Percentiles rank a stretch among this genome's conserved stretches.
These are phyloP conservation scores for Octomys mimax DNA, from an alignment of 2,797 vertebrate genomes.

Conservation along the genomic window DNA sequence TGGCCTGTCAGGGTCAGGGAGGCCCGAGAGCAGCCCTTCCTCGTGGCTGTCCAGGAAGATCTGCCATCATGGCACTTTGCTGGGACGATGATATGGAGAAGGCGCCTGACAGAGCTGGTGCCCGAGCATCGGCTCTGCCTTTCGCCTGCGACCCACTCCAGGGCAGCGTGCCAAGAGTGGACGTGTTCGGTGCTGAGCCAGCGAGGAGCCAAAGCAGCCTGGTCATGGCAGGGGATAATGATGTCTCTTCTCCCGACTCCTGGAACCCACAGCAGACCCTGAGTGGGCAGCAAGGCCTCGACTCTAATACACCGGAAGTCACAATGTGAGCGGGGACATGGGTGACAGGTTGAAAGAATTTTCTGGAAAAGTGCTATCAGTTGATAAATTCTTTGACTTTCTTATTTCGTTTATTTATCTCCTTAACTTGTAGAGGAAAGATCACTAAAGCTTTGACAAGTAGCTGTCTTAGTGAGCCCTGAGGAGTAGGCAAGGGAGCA, in stretches of 20 bases:
- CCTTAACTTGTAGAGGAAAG: background rate
- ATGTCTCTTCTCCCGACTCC: too few species aligned
- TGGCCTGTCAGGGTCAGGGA: background rate
- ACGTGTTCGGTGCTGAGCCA: too few species aligned
- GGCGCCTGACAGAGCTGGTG: rapidly evolving
- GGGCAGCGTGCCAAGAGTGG: too few species aligned
- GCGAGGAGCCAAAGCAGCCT: rapidly evolving
- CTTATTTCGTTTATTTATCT: background rate
- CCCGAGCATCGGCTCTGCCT: background rate
- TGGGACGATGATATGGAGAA: too few species aligned
- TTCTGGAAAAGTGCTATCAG: background rate
- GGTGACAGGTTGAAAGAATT: rapidly evolving
- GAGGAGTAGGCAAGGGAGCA: rapidly evolving
- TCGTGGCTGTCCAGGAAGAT: background rate
- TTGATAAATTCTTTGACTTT: background rate
- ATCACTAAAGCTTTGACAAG: too few species aligned
- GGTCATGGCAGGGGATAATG: rapidly evolving
- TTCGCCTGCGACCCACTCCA: rapidly evolving
- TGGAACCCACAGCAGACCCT: background rate
- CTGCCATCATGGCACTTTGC: rapidly evolving
- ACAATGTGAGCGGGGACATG: rapidly evolving
- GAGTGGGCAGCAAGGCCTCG: rapidly evolving
- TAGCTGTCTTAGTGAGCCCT: rapidly evolving
- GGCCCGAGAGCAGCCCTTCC: background rate
- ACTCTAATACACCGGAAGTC: background rate